Evolutionary conservation across 2,113 vertebrate species (phyloP), one percentile per base, ranked within the genome.

Genomic region (Apodemus sylvaticus): DNA sequence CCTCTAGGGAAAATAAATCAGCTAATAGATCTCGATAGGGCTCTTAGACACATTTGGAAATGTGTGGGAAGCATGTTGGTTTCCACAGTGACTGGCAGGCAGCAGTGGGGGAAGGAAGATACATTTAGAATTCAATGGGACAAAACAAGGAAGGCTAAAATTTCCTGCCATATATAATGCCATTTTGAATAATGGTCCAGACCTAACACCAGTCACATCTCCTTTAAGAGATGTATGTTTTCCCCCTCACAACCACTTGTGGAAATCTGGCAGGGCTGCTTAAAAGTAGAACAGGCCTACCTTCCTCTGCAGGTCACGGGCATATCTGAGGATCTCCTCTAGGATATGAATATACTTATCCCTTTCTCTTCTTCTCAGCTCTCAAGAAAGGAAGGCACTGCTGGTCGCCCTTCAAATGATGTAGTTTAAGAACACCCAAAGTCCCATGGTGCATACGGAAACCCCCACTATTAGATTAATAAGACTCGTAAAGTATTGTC

Each of bases 11-110:
- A 62, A 13, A 20, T 20, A 58, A 29, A 3, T 20, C 24, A 51
- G 14, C 76, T 71, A 53, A 42, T 60, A 55, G 34, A 74, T 83
- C 39, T 92, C 64, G 45, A 24, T 22, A 76, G 22, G 8, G n/a
- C 36, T 83, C 26, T 42, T 86, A 6, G 20, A 86, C 34, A 82
- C 39, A 74, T 96, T 95, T 91, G 39, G 48, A 83, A 86, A 86
- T 36, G 31, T 76, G 51, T 93, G 26, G 70, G 74, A 90, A 89
- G 19, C 8, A 31, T 24, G 9, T 42, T 90, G 64, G 36, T 86
- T 90, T 79, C 91, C 92, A 79, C 1, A 86, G 74, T 79, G 39
- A 87, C 45, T 89, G 74, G 79, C 17, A 58, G 86, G 79, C 78
- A 68, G 12, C 6, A 1, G 3, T 51, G 9, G 74, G 19, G 17